Evolutionary conservation across 2,888 invertebrate species (phyloP).

Genomic region (Chloroclysta siterata): DNA sequence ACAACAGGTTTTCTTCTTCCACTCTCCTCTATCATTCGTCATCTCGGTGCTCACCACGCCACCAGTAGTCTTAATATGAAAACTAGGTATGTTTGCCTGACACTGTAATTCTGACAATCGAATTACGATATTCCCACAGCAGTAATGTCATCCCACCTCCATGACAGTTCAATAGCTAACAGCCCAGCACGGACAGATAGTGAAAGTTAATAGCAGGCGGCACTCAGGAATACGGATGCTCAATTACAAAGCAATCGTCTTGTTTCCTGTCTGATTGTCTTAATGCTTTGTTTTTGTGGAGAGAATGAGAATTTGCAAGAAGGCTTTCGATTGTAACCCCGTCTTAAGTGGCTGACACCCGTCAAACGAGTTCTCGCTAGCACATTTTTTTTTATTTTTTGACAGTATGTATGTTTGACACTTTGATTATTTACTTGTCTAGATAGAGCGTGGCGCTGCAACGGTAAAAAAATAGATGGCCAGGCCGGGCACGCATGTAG

Average conservation of each 20-base stretch:
- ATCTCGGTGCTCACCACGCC: too few species aligned
- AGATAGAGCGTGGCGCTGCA: too few species aligned
- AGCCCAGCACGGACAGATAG: slow-evolving; percentile 25
- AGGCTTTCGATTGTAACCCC: not conserved
- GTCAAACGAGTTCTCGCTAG: too few species aligned
- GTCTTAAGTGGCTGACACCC: too few species aligned
- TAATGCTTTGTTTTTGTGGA: slow-evolving; percentile 12
- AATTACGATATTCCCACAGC: not conserved
- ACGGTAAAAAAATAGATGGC: too few species aligned
- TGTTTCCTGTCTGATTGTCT: slow-evolving; percentile 31
- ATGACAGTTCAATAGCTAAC: slow-evolving; percentile 27
- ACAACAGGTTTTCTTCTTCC: too few species aligned
- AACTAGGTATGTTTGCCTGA: not conserved
- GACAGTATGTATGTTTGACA: too few species aligned
- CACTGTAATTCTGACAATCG: slow-evolving; percentile 6
- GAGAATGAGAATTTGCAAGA: not conserved
- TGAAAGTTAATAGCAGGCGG: slow-evolving; percentile 38
- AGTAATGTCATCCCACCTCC: not conserved
- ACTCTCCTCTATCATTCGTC: too few species aligned
- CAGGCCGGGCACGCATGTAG: too few species aligned
- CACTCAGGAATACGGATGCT: slow-evolving; percentile 34
- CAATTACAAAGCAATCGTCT: slow-evolving; percentile 13
- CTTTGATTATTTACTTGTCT: too few species aligned
- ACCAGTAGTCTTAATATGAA: too few species aligned
- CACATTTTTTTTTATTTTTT: too few species aligned